Conservation (phyloP, 2,113 vertebrate genomes). For the Dunckerocampus dactyliophorus region DNA sequence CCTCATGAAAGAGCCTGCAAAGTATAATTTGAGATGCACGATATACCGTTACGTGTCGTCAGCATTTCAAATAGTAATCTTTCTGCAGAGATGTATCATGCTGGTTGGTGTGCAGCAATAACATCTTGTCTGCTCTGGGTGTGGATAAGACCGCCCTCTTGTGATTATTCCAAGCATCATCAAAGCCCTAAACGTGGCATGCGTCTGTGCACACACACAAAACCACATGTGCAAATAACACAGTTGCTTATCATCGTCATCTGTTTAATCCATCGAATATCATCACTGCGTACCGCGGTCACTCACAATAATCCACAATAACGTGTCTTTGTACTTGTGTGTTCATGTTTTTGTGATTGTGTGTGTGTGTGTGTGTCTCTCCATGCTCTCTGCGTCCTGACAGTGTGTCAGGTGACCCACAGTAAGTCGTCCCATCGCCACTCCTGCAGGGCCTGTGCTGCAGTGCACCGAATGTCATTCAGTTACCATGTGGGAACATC, state of each 20-base stretch:
- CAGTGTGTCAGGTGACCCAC: slow-evolving; percentile 89
- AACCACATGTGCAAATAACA: too few relatives aligned
- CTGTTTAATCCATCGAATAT: too few relatives aligned
- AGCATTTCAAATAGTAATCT: neutral
- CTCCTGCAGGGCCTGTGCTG: neutral
- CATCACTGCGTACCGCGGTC: neutral
- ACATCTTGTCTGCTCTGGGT: slow-evolving; percentile 10
- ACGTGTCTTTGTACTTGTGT: too few relatives aligned
- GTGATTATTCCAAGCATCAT: slow-evolving; percentile 23
- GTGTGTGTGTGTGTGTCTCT: slow-evolving; percentile 53
- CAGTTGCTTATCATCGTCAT: too few relatives aligned
- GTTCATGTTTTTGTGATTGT: slow-evolving; percentile 30
- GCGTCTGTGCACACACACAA: too few relatives aligned
- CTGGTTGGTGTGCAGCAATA: slow-evolving; percentile 19
- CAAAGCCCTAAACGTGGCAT: slow-evolving; percentile 10
- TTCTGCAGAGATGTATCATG: neutral
- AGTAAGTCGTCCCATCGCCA: slow-evolving; percentile 80
- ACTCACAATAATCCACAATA: neutral
- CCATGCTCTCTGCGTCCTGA: slow-evolving; percentile 78
- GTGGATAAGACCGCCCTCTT: slow-evolving; percentile 55
- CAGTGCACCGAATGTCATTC: too few relatives aligned
- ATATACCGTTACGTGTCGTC: too few relatives aligned
- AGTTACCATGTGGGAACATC: slow-evolving; percentile 3
- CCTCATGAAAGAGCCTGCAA: too few relatives aligned
- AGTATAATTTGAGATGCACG: too few relatives aligned